Conservation (phyloP, 2,113 vertebrate species). For the Setophaga kirtlandii region DNA sequence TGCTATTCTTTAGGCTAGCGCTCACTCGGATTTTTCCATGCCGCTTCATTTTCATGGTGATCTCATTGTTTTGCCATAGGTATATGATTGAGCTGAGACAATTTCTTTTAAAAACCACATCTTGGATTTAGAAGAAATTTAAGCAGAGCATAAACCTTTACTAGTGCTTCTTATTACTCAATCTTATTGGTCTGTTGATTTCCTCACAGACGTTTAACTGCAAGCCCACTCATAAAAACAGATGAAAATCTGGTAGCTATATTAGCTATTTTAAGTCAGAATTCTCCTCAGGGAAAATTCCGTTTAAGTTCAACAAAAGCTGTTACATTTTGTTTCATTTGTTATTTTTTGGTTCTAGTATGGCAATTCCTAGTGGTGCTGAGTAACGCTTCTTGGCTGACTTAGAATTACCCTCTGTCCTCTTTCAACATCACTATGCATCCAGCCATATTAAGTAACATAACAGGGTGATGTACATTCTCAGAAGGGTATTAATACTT, state of each 20-base stretch:
- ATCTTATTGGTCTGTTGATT: not conserved
- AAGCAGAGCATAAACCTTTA: not conserved
- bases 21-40: not conserved
- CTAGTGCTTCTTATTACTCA: not conserved
- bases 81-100: not conserved
- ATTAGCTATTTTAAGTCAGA: not conserved
- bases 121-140: not conserved
- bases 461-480: not conserved
- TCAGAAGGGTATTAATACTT: constrained; percentile 64
- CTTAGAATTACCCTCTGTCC: not conserved
- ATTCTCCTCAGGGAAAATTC: not conserved
- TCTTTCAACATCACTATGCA: not conserved
- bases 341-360: not conserved
- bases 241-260: not conserved
- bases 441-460: not conserved
- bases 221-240: not conserved
- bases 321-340: not conserved
- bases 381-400: not conserved
- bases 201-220: not conserved
- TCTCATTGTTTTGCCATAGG: not conserved
- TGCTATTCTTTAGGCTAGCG: not conserved
- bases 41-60: not conserved
- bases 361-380: not conserved
- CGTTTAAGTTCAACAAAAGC: not conserved
- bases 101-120: not conserved